Percentiles rank a stretch among this genome's conserved stretches.
These are phyloP conservation scores for Eupithecia exiguata DNA, from an alignment of 2,888 invertebrate genomes.

Conservation along the genomic window DNA sequence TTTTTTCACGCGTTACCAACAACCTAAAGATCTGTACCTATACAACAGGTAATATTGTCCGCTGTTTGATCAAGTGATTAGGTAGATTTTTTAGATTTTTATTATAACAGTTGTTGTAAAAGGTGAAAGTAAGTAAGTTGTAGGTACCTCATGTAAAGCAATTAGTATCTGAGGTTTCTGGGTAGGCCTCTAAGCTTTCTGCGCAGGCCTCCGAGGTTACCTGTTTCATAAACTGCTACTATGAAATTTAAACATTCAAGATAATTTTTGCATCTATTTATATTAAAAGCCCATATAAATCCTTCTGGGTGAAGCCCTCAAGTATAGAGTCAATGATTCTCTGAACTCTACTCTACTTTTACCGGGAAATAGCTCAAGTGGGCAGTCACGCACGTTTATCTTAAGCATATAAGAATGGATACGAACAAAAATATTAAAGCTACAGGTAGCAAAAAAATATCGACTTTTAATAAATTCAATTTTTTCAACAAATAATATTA, in stretches of 20 bases:
- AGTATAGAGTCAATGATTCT: background rate
- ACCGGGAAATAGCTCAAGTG: background rate
- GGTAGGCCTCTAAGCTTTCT: background rate
- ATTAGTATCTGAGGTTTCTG: too few species aligned
- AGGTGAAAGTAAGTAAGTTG: background rate
- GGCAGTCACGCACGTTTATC: background rate
- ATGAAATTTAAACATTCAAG: background rate
- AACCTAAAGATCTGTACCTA: too few species aligned
- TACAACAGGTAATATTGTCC: too few species aligned
- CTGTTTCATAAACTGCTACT: background rate
- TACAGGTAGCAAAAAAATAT: background rate
- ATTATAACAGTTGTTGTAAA: background rate
- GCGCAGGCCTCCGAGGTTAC: background rate
- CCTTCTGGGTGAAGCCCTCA: background rate
- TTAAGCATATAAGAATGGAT: background rate
- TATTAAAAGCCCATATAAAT: background rate
- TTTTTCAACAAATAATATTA: background rate
- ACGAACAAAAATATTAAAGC: background rate
- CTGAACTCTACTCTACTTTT: too few species aligned
- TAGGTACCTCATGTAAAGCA: too few species aligned
- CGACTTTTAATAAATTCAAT: background rate
- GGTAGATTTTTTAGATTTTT: background rate
- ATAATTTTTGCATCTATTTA: background rate
- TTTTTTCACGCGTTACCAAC: too few species aligned
- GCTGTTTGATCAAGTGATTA: background rate